Evolutionary conservation across 2,888 invertebrate genomes (phyloP), one percentile per base, ranked within the genome.

Genomic region (Drosophila testacea): DNA sequence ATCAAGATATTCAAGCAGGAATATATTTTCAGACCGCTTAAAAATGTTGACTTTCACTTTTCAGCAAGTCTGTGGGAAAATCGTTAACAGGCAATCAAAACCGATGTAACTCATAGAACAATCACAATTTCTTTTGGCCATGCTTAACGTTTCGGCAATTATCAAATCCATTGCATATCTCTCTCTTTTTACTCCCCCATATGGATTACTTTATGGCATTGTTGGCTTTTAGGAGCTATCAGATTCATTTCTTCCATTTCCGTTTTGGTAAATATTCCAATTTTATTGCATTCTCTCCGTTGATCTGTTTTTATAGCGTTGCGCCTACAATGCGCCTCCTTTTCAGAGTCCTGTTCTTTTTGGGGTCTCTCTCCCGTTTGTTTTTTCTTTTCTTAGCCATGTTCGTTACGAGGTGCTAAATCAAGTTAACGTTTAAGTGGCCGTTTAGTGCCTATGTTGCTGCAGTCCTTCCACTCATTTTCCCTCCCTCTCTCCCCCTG

Each of bases 391-490:
- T 71, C 63, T 39, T 64, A 30, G 56, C 41, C 46, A 36, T 61
- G 56, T 73, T 42, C 42, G 89, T 83, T 81, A 83, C 81, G 89
- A 89, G 87, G 87, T 83, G 83, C 87, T 83, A 83, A 83, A 88
- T 83, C 83, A 83, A 83, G 83, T 83, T 88, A 89, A 89, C 89
- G 71, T 78, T 83, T 88, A 83, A 89, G 87, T 87, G 83, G 87
- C 84, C 83, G 84, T 83, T 83, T 83, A 83, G 89, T 81, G 89
- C 81, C 89, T 83, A 73, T 66, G 68, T 38, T 56, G 63, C 80
- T 48, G 63, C 22, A 34, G 39, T 61, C n/a, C 32, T 59, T 42
- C 36, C 13, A n/a, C 39, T 38, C 54, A 10, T 39, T 34, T n/a
- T 16, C 34, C n/a, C 6, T 13, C 44, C 16, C 36, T 2, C 28